A percentile compares a stretch with the other conserved stretches of the same genome.
Conservation (phyloP, 2,113 vertebrate species). For the Dicaeum eximium region DNA sequence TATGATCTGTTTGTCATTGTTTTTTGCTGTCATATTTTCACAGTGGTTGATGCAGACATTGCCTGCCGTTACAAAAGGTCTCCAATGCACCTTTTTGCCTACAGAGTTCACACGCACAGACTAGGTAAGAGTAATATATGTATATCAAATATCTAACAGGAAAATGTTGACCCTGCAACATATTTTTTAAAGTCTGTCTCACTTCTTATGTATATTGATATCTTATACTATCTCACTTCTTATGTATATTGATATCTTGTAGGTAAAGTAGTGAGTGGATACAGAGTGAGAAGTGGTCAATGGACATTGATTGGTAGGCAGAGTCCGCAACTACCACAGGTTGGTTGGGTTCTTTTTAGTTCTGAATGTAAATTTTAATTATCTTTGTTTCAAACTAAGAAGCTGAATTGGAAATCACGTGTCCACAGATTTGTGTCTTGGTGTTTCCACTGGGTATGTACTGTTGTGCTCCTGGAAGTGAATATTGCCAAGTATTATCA, state of each 20-base stretch:
- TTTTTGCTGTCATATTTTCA: constrained; percentile 19
- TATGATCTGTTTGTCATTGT: background rate
- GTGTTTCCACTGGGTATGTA: background rate
- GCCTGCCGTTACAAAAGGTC: constrained; percentile 86
- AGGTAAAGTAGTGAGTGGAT: constrained; percentile 96
- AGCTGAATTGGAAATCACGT: background rate
- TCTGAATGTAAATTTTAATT: background rate
- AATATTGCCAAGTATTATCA: background rate
- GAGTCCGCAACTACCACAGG: constrained; percentile 95
- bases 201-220: background rate
- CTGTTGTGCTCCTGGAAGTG: background rate
- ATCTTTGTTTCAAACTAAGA: background rate
- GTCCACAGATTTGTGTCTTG: background rate
- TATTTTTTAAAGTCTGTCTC: background rate
- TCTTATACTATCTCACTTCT: constrained; percentile 49
- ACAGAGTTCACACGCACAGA: constrained; percentile 92
- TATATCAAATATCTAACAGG: background rate
- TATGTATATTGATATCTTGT: constrained; percentile 5
- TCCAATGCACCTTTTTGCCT: constrained; percentile 94
- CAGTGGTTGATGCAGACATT: constrained; percentile 91
- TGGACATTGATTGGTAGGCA: constrained; percentile 93
- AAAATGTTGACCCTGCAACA: background rate
- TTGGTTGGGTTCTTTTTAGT: constrained; percentile 48
- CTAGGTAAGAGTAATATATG: constrained; percentile 79
- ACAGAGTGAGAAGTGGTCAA: constrained; percentile 88